Percentiles rank a stretch among this genome's conserved stretches.
phyloP scores from a whole-genome alignment of 2,797 vertebrate genomes.

The Taenioides sp. region DNA sequence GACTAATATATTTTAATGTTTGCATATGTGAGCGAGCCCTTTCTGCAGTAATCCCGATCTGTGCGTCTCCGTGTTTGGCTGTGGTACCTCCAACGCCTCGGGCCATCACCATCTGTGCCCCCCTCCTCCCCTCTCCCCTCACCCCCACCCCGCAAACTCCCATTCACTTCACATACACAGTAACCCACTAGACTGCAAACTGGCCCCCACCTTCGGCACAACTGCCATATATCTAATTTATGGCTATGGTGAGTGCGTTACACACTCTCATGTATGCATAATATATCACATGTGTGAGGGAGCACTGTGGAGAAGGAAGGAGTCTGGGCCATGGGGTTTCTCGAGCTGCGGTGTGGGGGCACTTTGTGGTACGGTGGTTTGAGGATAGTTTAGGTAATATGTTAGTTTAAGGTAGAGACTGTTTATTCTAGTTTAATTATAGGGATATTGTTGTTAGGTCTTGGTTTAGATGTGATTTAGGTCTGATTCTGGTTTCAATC shows the following conservation, averaged over 20 bases:
- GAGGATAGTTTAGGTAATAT: not conserved
- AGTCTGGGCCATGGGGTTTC: slow-evolving; percentile 22
- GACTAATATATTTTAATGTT: not conserved
- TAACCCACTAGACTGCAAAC: slow-evolving; percentile 33
- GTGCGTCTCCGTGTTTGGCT: slow-evolving; percentile 57
- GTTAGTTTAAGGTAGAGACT: not conserved
- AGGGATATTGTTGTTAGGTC: not conserved
- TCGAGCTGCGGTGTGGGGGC: not conserved
- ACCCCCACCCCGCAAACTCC: not conserved
- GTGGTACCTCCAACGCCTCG: slow-evolving; percentile 62
- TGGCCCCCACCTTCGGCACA: slow-evolving; percentile 31
- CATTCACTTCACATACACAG: slow-evolving; percentile 26
- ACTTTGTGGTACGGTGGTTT: not conserved
- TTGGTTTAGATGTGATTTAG: not conserved
- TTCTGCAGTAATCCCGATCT: slow-evolving; percentile 15
- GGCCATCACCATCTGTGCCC: slow-evolving; percentile 74
- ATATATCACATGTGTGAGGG: slow-evolving; percentile 67
- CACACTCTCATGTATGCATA: slow-evolving; percentile 71
- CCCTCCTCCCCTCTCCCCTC: not conserved
- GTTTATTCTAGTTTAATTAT: not conserved
- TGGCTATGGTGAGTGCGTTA: slow-evolving; percentile 66
- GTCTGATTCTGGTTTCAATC: too few species aligned
- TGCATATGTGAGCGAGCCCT: not conserved
- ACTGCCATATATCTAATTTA: slow-evolving; percentile 72
- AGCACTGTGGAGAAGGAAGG: slow-evolving; percentile 31